These are phyloP conservation scores for Coptotermes formosanus DNA, from an alignment of 1,140 invertebrate genomes.

Conservation along the genomic window DNA sequence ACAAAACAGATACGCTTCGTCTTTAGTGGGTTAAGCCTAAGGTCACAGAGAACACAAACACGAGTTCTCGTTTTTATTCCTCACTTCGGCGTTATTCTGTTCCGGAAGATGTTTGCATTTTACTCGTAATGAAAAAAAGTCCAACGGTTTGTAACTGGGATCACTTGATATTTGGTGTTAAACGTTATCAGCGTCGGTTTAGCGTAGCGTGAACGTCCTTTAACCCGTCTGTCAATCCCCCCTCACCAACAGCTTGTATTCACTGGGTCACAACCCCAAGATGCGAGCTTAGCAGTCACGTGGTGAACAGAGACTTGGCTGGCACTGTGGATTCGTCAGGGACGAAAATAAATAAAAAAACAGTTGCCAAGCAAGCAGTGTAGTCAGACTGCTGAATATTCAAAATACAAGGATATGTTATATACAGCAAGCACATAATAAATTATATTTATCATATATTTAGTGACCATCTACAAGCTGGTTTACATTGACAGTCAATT, in stretches of 20 bases:
- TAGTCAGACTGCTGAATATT: not conserved
- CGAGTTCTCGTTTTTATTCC: too few species aligned
- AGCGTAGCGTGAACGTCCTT: not conserved
- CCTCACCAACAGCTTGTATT: not conserved
- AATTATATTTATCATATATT: not conserved
- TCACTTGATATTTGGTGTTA: not conserved
- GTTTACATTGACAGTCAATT: not conserved
- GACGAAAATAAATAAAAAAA: constrained; percentile 7
- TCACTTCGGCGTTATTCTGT: too few species aligned
- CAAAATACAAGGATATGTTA: not conserved
- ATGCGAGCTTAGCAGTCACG: constrained; percentile 1
- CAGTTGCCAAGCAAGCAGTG: not conserved
- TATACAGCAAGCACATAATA: not conserved
- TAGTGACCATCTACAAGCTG: not conserved
- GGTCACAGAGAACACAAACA: too few species aligned
- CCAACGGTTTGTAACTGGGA: not conserved
- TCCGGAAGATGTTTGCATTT: too few species aligned
- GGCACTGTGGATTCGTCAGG: not conserved
- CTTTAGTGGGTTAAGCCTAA: too few species aligned
- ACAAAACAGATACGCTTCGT: too few species aligned
- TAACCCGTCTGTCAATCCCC: not conserved
- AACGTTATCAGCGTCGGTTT: not conserved
- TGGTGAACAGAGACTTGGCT: not conserved
- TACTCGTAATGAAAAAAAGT: not conserved
- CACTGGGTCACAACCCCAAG: constrained; percentile 12